Base-by-base conservation (phyloP, 1,140 invertebrate species). In the Scaptomyza pallida region DNA sequence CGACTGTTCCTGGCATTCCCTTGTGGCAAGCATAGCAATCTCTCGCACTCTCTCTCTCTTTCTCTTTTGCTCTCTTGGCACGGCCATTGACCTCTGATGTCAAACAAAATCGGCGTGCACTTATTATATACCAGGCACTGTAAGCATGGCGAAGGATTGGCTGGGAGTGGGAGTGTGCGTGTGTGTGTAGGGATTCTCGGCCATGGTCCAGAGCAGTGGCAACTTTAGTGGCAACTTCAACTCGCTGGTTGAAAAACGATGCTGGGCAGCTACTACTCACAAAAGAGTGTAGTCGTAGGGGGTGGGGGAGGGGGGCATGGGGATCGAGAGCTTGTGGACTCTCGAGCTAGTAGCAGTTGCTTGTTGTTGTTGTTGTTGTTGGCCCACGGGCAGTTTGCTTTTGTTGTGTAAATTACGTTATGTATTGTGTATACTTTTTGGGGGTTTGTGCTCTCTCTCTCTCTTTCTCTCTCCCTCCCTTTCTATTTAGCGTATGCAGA, bases 61-160 rank as follows among this genome's bases (percentile, higher is more conserved):
- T 43, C 50, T 43, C 23, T 43, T n/a, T 51, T 16, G 16, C 19
- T 43, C 57, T 21, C 71, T 55, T 43, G 51, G 30, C 15, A 44
- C 82, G 82, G 82, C 55, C 82, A 86, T 86, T 86, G 82, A 86
- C 83, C 82, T 86, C 82, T 86, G 82, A 86, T 88, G 82, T 82
- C 78, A 86, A 86, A 88, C 83, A 78, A 86, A 88, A 88, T 86
- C 82, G 78, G 82, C 74, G 74, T 70, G 74, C 82, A 78, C 71
- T 75, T 88, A 86, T 86, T 86, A 85, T 73, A 72, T 72, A 61
- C 44, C 48, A 51, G 51, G 13, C 30, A 1, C 26, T 21, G 26
- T 15, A 23, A 51, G 30, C 13, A 15, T n/a, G n/a, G n/a, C n/a
- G 33, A 21, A 5, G 40, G 6, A 3, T 1, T 3, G 19, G 45